Evolutionary conservation across 2,888 invertebrate genomes (phyloP).

Genomic region (Tryphoninae sp.): DNA sequence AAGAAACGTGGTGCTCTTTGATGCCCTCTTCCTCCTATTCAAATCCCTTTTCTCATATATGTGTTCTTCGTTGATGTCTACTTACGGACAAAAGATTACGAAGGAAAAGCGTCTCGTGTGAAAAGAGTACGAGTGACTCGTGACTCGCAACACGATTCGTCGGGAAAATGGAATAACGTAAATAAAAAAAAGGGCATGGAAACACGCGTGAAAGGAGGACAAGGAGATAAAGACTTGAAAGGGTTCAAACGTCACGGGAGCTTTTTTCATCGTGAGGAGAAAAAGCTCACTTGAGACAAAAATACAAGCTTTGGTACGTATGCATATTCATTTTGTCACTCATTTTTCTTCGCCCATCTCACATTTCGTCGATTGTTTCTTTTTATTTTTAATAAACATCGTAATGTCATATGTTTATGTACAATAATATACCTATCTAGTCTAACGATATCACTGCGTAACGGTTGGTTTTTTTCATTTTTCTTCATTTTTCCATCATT

Average conservation of each 20-base stretch:
- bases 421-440: conserved; percentile 77
- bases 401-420: conserved; percentile 74
- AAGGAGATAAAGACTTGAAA: background rate
- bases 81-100: background rate
- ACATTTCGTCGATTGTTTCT: conserved; percentile 46
- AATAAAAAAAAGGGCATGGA: background rate
- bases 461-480: conserved; percentile 64
- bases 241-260: background rate
- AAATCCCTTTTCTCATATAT: background rate
- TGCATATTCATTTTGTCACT: conserved; percentile 2
- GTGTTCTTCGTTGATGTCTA: background rate
- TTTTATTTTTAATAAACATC: conserved; percentile 78
- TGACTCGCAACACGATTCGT: background rate
- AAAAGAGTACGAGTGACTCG: background rate
- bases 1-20: background rate
- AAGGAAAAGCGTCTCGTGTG: background rate
- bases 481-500: conserved; percentile 17
- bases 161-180: background rate
- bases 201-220: background rate
- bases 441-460: conserved; percentile 77
- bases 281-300: background rate
- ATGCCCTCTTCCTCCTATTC: background rate
- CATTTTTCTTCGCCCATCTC: conserved; percentile 1
- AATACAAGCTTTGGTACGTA: background rate
- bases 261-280: background rate